Percentiles rank a stretch among this genome's conserved stretches.
phyloP scores from a whole-genome alignment of 2,797 vertebrate species.

The Ibycter americanus region DNA sequence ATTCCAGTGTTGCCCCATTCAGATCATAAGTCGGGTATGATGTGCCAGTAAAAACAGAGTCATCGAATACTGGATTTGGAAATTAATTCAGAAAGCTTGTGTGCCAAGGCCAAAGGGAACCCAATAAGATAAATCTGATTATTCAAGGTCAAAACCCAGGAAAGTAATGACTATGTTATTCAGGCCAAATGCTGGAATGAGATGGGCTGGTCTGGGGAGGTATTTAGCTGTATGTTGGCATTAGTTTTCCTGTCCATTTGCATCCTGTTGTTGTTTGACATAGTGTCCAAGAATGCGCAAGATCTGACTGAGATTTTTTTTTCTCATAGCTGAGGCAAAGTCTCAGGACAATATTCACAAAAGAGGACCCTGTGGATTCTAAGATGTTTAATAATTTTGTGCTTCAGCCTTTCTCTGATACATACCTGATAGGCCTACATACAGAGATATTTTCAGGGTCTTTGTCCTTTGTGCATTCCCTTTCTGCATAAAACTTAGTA shows the following conservation, averaged over 20 bases:
- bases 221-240: not conserved
- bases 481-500: not conserved
- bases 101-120: conserved; percentile 24
- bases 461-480: not conserved
- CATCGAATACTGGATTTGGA: conserved; percentile 46
- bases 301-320: not conserved
- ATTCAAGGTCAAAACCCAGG: not conserved
- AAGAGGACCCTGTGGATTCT: not conserved
- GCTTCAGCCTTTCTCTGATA: not conserved
- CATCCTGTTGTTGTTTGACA: not conserved
- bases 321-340: not conserved
- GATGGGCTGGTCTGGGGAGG: not conserved
- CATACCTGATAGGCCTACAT: not conserved
- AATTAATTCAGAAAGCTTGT: conserved; percentile 24
- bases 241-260: not conserved
- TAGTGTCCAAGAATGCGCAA: not conserved
- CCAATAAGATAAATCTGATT: not conserved
- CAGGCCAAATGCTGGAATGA: not conserved
- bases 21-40: not conserved
- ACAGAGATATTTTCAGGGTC: not conserved
- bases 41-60: conserved; percentile 57
- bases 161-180: not conserved
- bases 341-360: not conserved
- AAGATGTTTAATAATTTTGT: not conserved
- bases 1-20: not conserved